Evolutionary conservation across 2,888 invertebrate genomes (phyloP), one percentile per base, ranked within the genome.

Genomic region (Drosophila tanythrix): DNA sequence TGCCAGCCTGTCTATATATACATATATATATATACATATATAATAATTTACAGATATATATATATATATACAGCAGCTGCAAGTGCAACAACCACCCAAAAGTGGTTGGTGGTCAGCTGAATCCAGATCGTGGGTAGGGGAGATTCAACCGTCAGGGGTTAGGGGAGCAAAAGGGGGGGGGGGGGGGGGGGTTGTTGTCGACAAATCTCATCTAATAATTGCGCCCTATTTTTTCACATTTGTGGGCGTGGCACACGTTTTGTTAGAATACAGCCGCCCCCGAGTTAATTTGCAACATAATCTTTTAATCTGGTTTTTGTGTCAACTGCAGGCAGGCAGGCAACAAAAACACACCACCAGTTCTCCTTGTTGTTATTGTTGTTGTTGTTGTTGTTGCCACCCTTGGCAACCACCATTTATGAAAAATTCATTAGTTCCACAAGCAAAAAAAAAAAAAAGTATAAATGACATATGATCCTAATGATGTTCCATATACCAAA

Each of bases 281-380:
- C 76, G 65, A 90, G 88, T 88, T 87, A 89, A 87, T 89, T 87
- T 89, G 88, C 86, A 89, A 90, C 88, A 88, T 87, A 89, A 87
- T 87, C 88, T 87, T 87, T 87, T 89, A 87, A 87, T 90, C 90
- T 87, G 86, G 88, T 85, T 87, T 88, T 89, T 88, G 85, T 86
- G 85, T 86, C 89, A 89, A 86, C 77, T 88, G 82, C 85, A 86
- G 89, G 70, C 70, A 57, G 46, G 21, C 59, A 50, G 10, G 8
- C 5, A 38, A 25, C 51, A 55, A 48, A 48, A 63, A 59, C 67
- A 76, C 46, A 76, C 77, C 76, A 71, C 71, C 76, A 18, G 25
- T 36, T 36, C 2, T 56, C 18, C 21, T 36, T 25, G 35, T 25
- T 31, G n/a, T 36, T 25, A 25, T 25, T 31, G n/a, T 15, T 21